Base-by-base conservation (phyloP, 2,888 invertebrate genomes). In the Hemicrepidius hirtus region DNA sequence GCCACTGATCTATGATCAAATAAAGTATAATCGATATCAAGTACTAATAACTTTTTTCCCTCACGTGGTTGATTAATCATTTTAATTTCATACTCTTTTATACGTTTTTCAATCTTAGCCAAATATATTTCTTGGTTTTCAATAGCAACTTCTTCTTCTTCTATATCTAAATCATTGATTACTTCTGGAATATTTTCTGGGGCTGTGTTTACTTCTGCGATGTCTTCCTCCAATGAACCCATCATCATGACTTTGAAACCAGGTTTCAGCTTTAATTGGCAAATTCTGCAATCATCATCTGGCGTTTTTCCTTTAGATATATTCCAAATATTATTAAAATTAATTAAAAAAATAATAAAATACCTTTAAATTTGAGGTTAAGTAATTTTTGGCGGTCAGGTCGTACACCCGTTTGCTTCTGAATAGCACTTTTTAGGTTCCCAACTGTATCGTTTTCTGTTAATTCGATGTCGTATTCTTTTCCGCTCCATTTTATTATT, bases 161-260 rank as follows among this genome's bases (percentile, higher is more conserved):
- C 96, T 75, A 97, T 95, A 83, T 97, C 97, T 76, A 98, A 90
- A 85, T 98, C 98, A 84, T 98, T 97, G 0, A 97, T 89, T 0
- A 98, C 94, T 81, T 96, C 94, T 10, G 95, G 95, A 12, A 95
- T 88, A 68, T 95, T 93, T 57, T 92, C 92, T 0, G 97, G 97
- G 66, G 93, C 92, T 62, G 92, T 91, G 81, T 92, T 92, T 0
- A 94, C 96, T 82, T 94, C 94, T 46, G 93, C 93, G 81, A 97
- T 97, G 66, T 95, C 97, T 80, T 97, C 95, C 84, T 98, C 98
- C 1, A 95, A 88, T 0, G 97, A 97, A 0, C 98, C 98, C 91
- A 98, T 97, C 94, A 98, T 94, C 97, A 98, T 97, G 10, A 98
- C 90, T 86, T 97, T 97, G 77, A 95, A 93, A 68, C 95, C 95